Base-by-base conservation (phyloP, 2,888 invertebrate genomes). In the Tribolium freemani region DNA sequence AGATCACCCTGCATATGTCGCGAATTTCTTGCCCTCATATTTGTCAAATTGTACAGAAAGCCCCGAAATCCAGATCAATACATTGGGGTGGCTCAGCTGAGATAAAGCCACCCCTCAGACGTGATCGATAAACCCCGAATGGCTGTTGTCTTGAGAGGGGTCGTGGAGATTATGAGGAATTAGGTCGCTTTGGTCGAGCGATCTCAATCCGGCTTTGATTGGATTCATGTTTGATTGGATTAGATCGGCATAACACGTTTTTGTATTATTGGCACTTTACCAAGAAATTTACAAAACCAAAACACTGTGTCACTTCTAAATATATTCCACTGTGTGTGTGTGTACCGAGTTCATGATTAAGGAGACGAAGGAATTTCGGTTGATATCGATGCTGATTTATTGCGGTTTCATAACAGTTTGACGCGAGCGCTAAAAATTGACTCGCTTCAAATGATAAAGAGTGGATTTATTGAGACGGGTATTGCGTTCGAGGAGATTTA, bases 281-380 rank as follows among this genome's bases (percentile, higher is more conserved):
- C 56, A 56, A 30, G 26, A 56, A n/a, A 56, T 30, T 50, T 16
- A 50, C 50, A 50, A 31, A 54, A 54, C 56, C 56, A 56, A 56
- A 56, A 56, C 26, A 56, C 31, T 26, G 56, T 30, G 56, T 56
- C 56, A 56, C 56, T n/a, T 56, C 56, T 56, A 56, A 56, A 56
- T 56, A 30, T 56, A 38, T 6, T n/a, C 8, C 38, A 38, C 9
- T 16, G 16, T 16, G 16, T 16, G 16, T 16, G 16, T 16, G 16
- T 13, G n/a, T 20, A 38, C 38, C n/a, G 38, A 38, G 38, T 38
- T 38, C 38, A 38, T 38, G 38, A 38, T 38, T 38, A 38, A 38
- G 38, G 38, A 38, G 38, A 38, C 38, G 38, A 38, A 38, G 38
- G 8, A 38, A 38, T 38, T 38, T 38, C 38, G 38, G 8, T n/a